Evolutionary conservation across 1,140 invertebrate genomes (phyloP).

Genomic region (Geopemphigus sp.): DNA sequence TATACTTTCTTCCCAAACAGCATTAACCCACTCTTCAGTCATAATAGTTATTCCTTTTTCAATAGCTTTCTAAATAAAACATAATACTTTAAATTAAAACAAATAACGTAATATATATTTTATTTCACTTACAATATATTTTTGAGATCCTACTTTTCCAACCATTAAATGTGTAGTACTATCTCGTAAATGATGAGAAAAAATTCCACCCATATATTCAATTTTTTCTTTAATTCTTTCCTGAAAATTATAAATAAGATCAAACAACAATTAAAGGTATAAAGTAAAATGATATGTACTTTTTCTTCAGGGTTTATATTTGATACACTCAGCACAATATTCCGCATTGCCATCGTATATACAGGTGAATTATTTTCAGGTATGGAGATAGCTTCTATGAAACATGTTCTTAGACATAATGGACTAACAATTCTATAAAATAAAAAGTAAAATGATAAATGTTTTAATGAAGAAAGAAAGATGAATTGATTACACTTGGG

Average conservation of each 20-base stretch:
- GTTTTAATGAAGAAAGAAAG: too few species aligned
- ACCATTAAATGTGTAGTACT: slow-evolving; percentile 81
- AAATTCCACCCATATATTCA: slow-evolving; percentile 80
- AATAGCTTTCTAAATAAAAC: slow-evolving; percentile 65
- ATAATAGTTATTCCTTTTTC: slow-evolving; percentile 71
- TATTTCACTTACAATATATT: slow-evolving; percentile 65
- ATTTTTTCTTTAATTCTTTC: slow-evolving; percentile 68
- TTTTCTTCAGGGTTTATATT: slow-evolving; percentile 65
- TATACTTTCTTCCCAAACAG: slow-evolving; percentile 72
- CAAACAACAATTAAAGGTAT: background rate
- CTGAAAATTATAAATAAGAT: slow-evolving; percentile 56
- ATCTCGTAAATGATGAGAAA: slow-evolving; percentile 67
- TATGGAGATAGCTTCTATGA: slow-evolving; percentile 69
- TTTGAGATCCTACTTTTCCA: slow-evolving; percentile 68
- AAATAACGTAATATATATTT: background rate
- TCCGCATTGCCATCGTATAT: slow-evolving; percentile 77
- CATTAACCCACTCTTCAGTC: slow-evolving; percentile 73
- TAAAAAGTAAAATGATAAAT: slow-evolving; percentile 46
- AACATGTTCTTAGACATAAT: slow-evolving; percentile 72
- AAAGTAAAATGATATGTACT: slow-evolving; percentile 56
- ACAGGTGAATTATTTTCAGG: slow-evolving; percentile 73
- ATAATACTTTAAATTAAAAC: slow-evolving; percentile 44
- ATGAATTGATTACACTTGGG: too few species aligned
- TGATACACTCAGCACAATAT: slow-evolving; percentile 70
- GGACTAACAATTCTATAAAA: slow-evolving; percentile 73